Percentiles rank a stretch among this genome's conserved stretches.
These are phyloP conservation scores for Podiceps cristatus DNA, from an alignment of 2,113 vertebrate genomes.

Conservation along the genomic window DNA sequence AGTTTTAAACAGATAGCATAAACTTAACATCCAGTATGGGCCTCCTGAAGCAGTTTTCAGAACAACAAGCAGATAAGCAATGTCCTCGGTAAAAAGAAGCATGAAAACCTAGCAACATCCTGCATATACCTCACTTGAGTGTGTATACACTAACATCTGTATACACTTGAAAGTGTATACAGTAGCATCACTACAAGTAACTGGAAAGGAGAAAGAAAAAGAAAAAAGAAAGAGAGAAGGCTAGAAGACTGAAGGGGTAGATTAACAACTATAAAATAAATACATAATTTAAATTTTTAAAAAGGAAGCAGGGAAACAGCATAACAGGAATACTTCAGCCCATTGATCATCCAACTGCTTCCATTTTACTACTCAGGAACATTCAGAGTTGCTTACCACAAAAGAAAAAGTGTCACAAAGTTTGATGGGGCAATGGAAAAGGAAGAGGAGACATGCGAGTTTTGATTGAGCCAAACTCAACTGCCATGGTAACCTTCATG, in stretches of 20 bases:
- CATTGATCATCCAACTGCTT: not conserved
- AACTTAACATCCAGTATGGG: not conserved
- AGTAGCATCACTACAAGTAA: not conserved
- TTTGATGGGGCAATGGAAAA: not conserved
- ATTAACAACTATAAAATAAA: not conserved
- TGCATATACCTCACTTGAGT: not conserved
- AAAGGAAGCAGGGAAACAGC: not conserved
- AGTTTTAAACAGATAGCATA: not conserved
- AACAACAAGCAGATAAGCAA: not conserved
- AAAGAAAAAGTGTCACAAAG: not conserved
- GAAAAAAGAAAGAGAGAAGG: not conserved
- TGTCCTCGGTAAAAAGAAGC: not conserved
- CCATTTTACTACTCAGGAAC: not conserved
- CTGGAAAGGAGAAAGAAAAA: not conserved
- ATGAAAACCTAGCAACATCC: not conserved
- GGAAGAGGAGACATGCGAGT: not conserved
- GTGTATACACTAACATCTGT: not conserved
- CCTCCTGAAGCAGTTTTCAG: not conserved
- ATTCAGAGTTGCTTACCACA: not conserved
- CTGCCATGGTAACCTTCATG: not conserved
- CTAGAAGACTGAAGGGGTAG: not conserved
- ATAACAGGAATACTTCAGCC: not conserved
- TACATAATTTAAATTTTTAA: not conserved
- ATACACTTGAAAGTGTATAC: not conserved
- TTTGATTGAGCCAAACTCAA: not conserved